phyloP scores from a whole-genome alignment of 2,888 invertebrate species.

The Limnephilus rhombicus region DNA sequence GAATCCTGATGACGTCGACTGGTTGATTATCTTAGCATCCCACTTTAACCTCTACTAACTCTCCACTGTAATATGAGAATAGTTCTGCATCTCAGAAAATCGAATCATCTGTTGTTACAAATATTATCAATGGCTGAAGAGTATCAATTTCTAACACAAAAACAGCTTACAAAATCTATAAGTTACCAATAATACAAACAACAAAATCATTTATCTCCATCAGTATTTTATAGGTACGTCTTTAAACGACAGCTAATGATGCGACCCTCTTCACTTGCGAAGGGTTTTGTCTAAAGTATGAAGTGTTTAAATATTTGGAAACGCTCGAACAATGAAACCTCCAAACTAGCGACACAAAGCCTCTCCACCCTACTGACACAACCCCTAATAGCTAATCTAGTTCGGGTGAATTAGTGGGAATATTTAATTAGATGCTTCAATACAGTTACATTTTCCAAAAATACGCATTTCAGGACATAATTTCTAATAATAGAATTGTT shows the following conservation, averaged over 20 bases:
- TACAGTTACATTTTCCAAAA: neutral
- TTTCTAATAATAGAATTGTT: neutral
- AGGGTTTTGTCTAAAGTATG: conserved; percentile 22
- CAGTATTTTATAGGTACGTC: neutral
- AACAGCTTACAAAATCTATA: neutral
- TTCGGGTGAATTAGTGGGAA: neutral
- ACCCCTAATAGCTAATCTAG: conserved; percentile 15
- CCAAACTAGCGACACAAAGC: neutral
- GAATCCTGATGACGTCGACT: too few species aligned
- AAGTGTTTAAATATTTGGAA: conserved; percentile 32
- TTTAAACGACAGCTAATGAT: neutral
- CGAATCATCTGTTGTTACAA: neutral
- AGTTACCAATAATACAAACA: neutral
- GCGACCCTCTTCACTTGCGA: neutral
- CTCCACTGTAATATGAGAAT: too few species aligned
- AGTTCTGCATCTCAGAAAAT: too few species aligned
- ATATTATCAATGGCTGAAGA: too few species aligned
- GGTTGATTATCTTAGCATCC: too few species aligned
- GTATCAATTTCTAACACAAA: neutral
- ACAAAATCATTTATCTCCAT: neutral
- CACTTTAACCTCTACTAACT: too few species aligned
- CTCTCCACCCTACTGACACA: neutral
- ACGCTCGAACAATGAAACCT: conserved; percentile 17
- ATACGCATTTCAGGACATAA: neutral
- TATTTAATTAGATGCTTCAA: neutral